Percentiles rank a stretch among this genome's conserved stretches.
Evolutionary conservation across 2,888 invertebrate genomes (phyloP).

Genomic region (Calliopum simillimum): DNA sequence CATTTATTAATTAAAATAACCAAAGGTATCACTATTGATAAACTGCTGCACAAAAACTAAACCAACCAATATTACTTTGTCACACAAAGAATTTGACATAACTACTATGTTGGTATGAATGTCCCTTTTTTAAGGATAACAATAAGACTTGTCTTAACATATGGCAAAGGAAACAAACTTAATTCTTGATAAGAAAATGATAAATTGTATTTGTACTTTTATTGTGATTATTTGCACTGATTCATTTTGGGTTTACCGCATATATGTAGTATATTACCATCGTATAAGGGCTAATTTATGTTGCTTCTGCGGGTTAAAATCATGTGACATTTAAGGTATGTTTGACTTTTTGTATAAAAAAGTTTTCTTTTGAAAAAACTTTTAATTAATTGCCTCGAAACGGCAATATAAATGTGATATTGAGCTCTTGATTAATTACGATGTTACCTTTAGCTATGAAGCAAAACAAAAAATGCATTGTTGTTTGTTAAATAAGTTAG

Average conservation of each 20-base stretch:
- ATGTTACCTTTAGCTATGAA: too few species aligned
- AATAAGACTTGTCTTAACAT: background rate
- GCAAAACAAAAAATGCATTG: too few species aligned
- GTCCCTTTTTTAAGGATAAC: too few species aligned
- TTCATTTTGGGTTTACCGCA: background rate
- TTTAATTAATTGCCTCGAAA: conserved; percentile 32
- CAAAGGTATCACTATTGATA: too few species aligned
- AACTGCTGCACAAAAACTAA: too few species aligned
- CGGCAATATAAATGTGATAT: conserved; percentile 23
- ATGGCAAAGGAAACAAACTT: background rate
- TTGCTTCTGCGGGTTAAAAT: background rate
- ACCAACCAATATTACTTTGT: too few species aligned
- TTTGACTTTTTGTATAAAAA: background rate
- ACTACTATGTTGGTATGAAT: too few species aligned
- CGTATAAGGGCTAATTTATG: background rate
- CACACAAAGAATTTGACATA: too few species aligned
- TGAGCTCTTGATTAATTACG: conserved; percentile 21
- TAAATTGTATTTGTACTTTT: conserved; percentile 26
- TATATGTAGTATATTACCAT: background rate
- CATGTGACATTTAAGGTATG: background rate
- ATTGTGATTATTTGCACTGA: conserved; percentile 1
- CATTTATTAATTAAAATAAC: too few species aligned
- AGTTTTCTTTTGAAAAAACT: background rate
- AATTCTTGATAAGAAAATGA: conserved; percentile 31
- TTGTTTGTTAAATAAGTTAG: too few species aligned